Evolutionary conservation across 2,113 vertebrate genomes (phyloP).

Genomic region (Brachypodius melanocephalos): DNA sequence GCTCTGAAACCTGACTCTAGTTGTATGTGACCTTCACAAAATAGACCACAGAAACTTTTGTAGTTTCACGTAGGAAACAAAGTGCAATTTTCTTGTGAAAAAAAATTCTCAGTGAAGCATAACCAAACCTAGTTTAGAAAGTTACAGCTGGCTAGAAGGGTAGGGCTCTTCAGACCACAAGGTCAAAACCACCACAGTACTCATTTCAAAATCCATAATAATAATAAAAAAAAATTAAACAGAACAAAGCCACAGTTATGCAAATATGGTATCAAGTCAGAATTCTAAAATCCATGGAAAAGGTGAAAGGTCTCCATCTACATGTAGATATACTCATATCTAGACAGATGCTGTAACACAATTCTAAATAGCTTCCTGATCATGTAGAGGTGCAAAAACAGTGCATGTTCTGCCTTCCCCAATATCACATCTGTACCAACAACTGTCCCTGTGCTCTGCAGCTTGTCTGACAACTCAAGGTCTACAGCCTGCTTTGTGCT

Average conservation of each 20-base stretch:
- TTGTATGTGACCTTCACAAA: not conserved
- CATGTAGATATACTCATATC: accelerated
- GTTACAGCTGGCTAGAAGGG: not conserved
- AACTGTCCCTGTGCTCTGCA: not conserved
- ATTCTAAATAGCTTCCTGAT: not conserved
- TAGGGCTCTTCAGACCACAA: not conserved
- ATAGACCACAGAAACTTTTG: not conserved
- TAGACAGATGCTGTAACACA: not conserved
- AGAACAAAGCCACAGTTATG: not conserved
- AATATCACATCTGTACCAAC: not conserved
- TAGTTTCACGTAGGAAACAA: not conserved
- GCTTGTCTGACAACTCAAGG: not conserved
- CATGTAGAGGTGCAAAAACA: not conserved
- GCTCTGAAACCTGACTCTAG: not conserved
- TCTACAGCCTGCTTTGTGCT: not conserved
- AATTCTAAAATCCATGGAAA: not conserved
- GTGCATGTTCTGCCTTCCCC: not conserved
- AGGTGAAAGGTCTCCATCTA: not conserved
- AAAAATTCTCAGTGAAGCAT: not conserved
- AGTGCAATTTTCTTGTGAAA: not conserved
- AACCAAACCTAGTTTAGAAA: not conserved
- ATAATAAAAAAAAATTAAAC: not conserved
- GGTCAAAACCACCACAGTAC: not conserved
- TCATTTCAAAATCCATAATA: not conserved
- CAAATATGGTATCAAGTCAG: not conserved